Evolutionary conservation across 2,113 vertebrate genomes (phyloP), one percentile per base, ranked within the genome.

Genomic region (Catharus minimus): DNA sequence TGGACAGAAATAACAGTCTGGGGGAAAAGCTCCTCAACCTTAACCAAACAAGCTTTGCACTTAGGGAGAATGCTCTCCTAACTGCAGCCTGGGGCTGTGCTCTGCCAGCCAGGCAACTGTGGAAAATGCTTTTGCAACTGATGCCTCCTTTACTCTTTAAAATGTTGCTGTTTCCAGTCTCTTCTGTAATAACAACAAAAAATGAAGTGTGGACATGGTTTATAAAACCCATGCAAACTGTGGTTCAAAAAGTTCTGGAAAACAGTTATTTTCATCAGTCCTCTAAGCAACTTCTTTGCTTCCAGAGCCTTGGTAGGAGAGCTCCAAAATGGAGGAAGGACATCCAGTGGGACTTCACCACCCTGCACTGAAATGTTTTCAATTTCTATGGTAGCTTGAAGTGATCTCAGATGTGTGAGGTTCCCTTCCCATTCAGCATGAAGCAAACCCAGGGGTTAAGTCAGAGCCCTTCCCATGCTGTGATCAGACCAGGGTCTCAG

Each of bases 111-210:
- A 69, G 77, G n/a, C 68, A 72, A 44, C 36, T 82, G 89, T 87
- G 93, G 77, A 58, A 90, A 92, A 72, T 16, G 33, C 41, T 94
- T 92, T 84, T 92, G 84, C 87, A 95, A 91, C 46, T 1, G 4
- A 76, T 75, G 46, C 8, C 57, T 75, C 49, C 66, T 87, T 91
- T 87, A 93, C 79, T 93, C 77, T 94, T 89, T 82, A 82, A 86
- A 86, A 87, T 46, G 38, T 57, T 38, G 55, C 64, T 81, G 20
- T 80, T 94, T 38, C 82, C 55, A 72, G 41, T 12, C 22, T 22
- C 26, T 79, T 65, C 89, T 61, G 44, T 44, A 90, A 61, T 52
- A 72, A 72, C 32, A 84, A 15, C 65, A 94, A 88, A 94, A 91
- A 53, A 68, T 68, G 53, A 90, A 78, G 57, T 11, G 74, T 65